phyloP scores from a whole-genome alignment of 2,888 invertebrate species.

The Calephelis perditalis region DNA sequence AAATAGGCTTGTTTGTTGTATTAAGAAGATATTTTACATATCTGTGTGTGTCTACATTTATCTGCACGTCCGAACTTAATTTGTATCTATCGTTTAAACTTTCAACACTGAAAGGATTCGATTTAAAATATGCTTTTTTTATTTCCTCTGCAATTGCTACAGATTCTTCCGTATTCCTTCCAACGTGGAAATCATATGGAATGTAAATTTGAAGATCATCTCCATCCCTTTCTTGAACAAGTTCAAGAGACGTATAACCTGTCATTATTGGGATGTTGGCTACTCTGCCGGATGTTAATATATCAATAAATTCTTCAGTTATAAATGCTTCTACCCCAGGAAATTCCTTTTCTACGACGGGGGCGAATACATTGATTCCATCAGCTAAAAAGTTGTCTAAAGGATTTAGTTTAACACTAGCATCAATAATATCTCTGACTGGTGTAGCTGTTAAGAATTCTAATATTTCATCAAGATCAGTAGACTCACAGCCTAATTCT shows the following conservation, averaged over 20 bases:
- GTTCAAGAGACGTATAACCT: slow-evolving; percentile 51
- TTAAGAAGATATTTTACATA: slow-evolving; percentile 55
- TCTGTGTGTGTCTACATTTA: slow-evolving; percentile 54
- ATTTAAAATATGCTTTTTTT: slow-evolving; percentile 54
- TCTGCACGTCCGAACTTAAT: slow-evolving; percentile 47
- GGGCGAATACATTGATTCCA: slow-evolving; percentile 34
- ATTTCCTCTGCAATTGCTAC: slow-evolving; percentile 47
- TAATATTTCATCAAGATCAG: slow-evolving; percentile 51
- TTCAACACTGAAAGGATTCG: slow-evolving; percentile 40
- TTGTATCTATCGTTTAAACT: slow-evolving; percentile 48
- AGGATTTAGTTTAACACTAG: slow-evolving; percentile 37
- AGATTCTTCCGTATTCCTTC: slow-evolving; percentile 47
- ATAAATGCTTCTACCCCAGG: slow-evolving; percentile 53
- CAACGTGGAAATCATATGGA: slow-evolving; percentile 50
- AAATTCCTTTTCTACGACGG: slow-evolving; percentile 63
- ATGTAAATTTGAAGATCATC: slow-evolving; percentile 56
- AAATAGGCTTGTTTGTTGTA: slow-evolving; percentile 55
- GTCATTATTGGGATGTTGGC: slow-evolving; percentile 61
- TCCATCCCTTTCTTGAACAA: slow-evolving; percentile 36
- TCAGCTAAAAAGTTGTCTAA: slow-evolving; percentile 29
- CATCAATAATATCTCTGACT: slow-evolving; percentile 54
- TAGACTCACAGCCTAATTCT: slow-evolving; percentile 51
- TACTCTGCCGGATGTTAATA: slow-evolving; percentile 56
- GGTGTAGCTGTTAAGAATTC: slow-evolving; percentile 57
- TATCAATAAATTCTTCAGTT: slow-evolving; percentile 52